Conservation (phyloP, 2,113 vertebrate genomes). For the Corythoichthys intestinalis region DNA sequence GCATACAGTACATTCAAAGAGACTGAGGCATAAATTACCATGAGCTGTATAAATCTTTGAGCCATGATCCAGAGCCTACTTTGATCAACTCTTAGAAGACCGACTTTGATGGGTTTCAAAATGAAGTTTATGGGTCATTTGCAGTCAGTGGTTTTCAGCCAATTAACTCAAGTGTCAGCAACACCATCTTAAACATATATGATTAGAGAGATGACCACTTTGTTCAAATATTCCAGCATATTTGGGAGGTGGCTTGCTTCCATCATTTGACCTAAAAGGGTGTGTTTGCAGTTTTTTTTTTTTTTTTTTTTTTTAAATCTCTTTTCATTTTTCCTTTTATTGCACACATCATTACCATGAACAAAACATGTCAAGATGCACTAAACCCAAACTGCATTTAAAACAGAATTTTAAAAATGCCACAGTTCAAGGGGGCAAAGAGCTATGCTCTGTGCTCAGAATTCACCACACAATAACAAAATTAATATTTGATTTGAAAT, state of each 20-base stretch:
- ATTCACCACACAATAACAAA: conserved; percentile 52
- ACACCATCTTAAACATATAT: neutral
- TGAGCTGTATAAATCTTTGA: conserved; percentile 31
- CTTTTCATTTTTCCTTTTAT: neutral
- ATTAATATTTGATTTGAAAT: conserved; percentile 65
- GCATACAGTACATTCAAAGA: conserved; percentile 14
- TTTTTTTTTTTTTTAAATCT: neutral
- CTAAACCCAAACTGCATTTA: conserved; percentile 28
- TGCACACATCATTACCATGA: conserved; percentile 27
- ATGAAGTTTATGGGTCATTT: conserved; percentile 50
- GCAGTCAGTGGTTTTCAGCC: neutral
- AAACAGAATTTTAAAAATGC: conserved; percentile 35
- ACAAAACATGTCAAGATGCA: conserved; percentile 51
- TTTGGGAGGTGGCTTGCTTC: neutral
- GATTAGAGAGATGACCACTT: neutral
- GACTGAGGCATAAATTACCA: conserved; percentile 41
- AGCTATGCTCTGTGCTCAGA: conserved; percentile 36
- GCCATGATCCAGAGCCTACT: conserved; percentile 27
- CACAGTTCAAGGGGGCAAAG: conserved; percentile 33
- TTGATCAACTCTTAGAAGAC: conserved; percentile 31
- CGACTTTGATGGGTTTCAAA: conserved; percentile 46
- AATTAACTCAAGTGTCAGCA: neutral
- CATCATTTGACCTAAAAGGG: neutral
- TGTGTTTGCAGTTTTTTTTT: no score
- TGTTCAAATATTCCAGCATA: neutral